phyloP scores from a whole-genome alignment of 1,140 invertebrate species.

The Acromyrmex heyeri region DNA sequence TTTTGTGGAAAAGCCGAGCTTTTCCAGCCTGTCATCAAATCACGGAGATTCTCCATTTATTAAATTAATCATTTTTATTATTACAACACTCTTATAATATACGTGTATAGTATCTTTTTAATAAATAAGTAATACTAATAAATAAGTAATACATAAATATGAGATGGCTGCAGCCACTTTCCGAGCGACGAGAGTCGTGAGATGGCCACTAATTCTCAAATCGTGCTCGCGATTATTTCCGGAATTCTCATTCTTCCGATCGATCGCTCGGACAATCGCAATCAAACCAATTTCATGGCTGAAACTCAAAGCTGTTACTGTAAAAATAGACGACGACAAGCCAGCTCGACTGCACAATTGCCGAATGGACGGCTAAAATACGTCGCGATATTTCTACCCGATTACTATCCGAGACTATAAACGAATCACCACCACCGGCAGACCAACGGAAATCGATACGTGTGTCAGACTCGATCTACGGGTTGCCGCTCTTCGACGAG shows the following conservation, averaged over 20 bases:
- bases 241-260: slow-evolving; percentile 16
- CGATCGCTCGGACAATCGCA: slow-evolving; percentile 30
- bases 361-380: slow-evolving; percentile 50
- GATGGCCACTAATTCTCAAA: slow-evolving; percentile 37
- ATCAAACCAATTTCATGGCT: slow-evolving; percentile 49
- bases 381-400: slow-evolving; percentile 52
- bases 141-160: neutral
- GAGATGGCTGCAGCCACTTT: neutral
- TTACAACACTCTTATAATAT: slow-evolving; percentile 34
- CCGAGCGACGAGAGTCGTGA: neutral
- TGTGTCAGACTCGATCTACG: slow-evolving; percentile 53
- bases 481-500: slow-evolving; percentile 26
- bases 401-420: slow-evolving; percentile 48
- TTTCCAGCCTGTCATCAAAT: neutral
- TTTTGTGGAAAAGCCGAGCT: neutral
- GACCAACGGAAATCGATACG: slow-evolving; percentile 61
- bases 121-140: slow-evolving; percentile 36
- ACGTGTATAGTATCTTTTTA: slow-evolving; percentile 2
- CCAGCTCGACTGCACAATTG: slow-evolving; percentile 24
- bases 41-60: neutral
- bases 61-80: neutral
- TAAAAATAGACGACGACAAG: slow-evolving; percentile 53
- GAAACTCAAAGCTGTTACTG: slow-evolving; percentile 38
- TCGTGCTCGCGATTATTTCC: slow-evolving; percentile 35
- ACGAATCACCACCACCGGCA: slow-evolving; percentile 40